Percentiles rank a stretch among this genome's conserved stretches.
Evolutionary conservation across 64 coral and sea anemone genomes (phyloP).

Genomic region (Porites australiensis): DNA sequence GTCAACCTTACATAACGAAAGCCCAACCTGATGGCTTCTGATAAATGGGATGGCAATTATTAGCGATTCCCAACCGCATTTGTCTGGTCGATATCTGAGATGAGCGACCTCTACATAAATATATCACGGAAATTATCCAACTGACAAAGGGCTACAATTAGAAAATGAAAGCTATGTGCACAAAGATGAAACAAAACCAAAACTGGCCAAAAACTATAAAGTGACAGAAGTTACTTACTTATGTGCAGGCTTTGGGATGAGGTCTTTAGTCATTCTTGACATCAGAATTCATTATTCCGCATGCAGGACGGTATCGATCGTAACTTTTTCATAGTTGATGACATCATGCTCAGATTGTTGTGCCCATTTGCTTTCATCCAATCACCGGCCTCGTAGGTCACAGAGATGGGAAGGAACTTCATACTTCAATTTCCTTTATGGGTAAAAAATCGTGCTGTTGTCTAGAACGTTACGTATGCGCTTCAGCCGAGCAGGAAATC

Average conservation of each 20-base stretch:
- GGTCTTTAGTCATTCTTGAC: neutral
- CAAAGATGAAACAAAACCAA: neutral
- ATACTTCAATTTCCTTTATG: conserved; percentile 4
- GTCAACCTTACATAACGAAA: no score
- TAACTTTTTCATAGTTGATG: neutral
- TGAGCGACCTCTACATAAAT: neutral
- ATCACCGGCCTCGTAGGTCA: neutral
- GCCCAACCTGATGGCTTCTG: no score
- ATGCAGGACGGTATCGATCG: neutral
- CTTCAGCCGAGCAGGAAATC: conserved; percentile 5
- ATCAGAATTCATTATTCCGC: neutral
- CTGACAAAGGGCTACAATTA: neutral
- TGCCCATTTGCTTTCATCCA: neutral
- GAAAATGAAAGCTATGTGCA: neutral
- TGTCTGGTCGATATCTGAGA: neutral
- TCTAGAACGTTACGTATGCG: neutral
- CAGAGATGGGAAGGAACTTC: neutral
- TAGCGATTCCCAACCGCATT: neutral
- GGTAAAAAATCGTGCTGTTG: no score
- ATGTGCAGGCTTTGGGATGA: neutral
- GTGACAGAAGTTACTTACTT: neutral
- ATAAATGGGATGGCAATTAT: no score
- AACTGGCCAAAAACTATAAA: neutral
- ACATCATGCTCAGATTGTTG: neutral
- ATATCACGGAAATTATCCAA: conserved; percentile 11